phyloP scores from a whole-genome alignment of 2,888 invertebrate species.

The Megalurothrips usitatus region DNA sequence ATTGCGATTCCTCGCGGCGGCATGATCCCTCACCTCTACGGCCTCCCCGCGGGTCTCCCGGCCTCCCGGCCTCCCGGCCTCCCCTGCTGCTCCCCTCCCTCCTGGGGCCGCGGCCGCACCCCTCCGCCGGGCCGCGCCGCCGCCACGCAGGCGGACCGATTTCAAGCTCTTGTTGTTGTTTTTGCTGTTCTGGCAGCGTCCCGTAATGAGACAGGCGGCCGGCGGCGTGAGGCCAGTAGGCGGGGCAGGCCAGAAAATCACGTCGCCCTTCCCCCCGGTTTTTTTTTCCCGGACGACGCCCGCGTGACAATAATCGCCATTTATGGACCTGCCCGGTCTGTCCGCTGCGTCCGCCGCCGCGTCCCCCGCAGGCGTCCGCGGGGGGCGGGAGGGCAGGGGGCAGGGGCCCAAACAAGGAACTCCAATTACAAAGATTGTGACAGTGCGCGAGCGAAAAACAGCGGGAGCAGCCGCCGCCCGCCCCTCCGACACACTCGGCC shows the following conservation, averaged over 20 bases:
- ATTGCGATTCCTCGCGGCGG: not conserved
- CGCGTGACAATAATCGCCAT: not conserved
- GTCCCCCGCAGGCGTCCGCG: not conserved
- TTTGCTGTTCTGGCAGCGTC: not conserved
- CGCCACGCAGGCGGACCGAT: not conserved
- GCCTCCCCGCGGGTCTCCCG: not conserved
- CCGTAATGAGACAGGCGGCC: not conserved
- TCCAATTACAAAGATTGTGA: slow-evolving; percentile 26
- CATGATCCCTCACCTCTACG: slow-evolving; percentile 5
- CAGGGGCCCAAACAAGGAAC: slow-evolving; percentile 8
- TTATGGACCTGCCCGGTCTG: not conserved
- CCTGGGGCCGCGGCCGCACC: not conserved
- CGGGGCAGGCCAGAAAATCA: not conserved
- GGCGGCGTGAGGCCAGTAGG: too few species aligned
- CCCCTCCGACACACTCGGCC: not conserved
- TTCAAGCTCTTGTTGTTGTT: not conserved
- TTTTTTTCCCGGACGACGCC: not conserved
- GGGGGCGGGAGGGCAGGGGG: not conserved
- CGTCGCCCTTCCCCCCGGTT: not conserved
- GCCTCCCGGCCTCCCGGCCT: not conserved
- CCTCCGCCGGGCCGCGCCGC: not conserved
- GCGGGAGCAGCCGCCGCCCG: not conserved
- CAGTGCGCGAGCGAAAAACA: slow-evolving; percentile 22
- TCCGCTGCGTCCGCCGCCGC: not conserved
- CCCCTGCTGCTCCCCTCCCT: not conserved